Conservation (phyloP, 2,888 invertebrate species). For the Zonitis immaculata region DNA sequence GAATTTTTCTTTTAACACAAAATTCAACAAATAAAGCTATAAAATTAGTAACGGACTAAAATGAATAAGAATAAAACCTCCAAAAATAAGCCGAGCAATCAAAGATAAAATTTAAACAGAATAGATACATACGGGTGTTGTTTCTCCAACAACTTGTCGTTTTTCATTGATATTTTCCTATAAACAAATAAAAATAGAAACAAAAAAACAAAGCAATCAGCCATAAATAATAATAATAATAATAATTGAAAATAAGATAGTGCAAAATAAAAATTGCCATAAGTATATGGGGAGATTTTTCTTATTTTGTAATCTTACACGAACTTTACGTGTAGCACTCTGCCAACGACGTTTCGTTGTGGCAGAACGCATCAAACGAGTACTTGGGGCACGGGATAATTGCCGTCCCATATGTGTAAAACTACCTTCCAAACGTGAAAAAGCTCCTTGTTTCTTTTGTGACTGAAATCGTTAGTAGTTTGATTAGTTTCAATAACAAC, state of each 20-base stretch:
- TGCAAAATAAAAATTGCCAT: conserved; percentile 27
- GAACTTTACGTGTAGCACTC: conserved; percentile 68
- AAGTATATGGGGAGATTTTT: too few relatives aligned
- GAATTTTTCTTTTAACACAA: too few relatives aligned
- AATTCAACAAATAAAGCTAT: not conserved
- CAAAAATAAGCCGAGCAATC: conserved; percentile 10
- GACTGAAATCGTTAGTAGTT: conserved; percentile 46
- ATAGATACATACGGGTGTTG: conserved; percentile 66
- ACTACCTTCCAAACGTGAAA: conserved; percentile 63
- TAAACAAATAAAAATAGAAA: conserved; percentile 31
- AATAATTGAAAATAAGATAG: conserved; percentile 21
- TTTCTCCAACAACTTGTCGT: conserved; percentile 56
- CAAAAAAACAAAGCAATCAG: conserved; percentile 42
- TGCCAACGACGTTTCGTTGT: conserved; percentile 59
- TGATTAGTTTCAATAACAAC: conserved; percentile 7
- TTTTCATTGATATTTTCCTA: conserved; percentile 27
- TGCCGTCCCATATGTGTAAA: conserved; percentile 58
- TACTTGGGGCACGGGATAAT: conserved; percentile 60
- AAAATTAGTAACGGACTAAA: conserved; percentile 16
- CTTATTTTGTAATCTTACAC: conserved; percentile 55
- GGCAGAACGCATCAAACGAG: conserved; percentile 45
- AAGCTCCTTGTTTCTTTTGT: conserved; percentile 59
- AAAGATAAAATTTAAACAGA: conserved; percentile 33
- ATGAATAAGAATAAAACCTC: conserved; percentile 13
- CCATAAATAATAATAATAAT: conserved; percentile 49